These are phyloP conservation scores for Corythornis madagascariensis DNA, from an alignment of 2,113 vertebrate genomes.

Conservation along the genomic window DNA sequence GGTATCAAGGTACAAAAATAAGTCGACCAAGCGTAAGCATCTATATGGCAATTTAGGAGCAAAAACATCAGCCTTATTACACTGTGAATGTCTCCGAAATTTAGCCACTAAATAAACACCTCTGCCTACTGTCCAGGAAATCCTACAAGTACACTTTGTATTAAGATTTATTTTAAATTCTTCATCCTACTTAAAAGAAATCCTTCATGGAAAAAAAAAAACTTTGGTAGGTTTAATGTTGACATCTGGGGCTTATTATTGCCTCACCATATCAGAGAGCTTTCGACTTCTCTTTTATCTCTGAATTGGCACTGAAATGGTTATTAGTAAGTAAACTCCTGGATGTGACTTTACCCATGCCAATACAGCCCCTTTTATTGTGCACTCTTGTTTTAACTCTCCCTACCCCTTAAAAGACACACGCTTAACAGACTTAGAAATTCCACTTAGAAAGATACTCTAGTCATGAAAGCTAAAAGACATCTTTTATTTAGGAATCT, in stretches of 20 bases:
- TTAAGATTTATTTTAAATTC: not conserved
- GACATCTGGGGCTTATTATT: conserved; percentile 37
- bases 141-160: not conserved
- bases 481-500: not conserved
- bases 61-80: not conserved
- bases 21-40: not conserved
- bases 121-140: not conserved
- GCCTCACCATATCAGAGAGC: not conserved
- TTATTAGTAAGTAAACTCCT: conserved; percentile 63
- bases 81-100: not conserved
- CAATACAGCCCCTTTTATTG: conserved; percentile 41
- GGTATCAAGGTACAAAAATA: not conserved
- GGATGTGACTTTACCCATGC: conserved; percentile 54
- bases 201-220: not conserved
- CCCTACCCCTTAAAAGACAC: conserved; percentile 14
- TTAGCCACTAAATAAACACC: not conserved
- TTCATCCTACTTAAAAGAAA: not conserved
- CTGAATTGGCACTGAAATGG: conserved; percentile 27
- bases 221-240: not conserved
- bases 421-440: conserved; percentile 49
- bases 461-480: conserved; percentile 3
- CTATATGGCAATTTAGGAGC: not conserved
- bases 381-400: conserved; percentile 55
- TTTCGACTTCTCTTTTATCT: conserved; percentile 25
- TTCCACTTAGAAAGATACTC: conserved; percentile 9